A percentile compares a stretch with the other conserved stretches of the same genome.
Conservation (phyloP, 2,113 vertebrate genomes). For the Pituophis catenifer region DNA sequence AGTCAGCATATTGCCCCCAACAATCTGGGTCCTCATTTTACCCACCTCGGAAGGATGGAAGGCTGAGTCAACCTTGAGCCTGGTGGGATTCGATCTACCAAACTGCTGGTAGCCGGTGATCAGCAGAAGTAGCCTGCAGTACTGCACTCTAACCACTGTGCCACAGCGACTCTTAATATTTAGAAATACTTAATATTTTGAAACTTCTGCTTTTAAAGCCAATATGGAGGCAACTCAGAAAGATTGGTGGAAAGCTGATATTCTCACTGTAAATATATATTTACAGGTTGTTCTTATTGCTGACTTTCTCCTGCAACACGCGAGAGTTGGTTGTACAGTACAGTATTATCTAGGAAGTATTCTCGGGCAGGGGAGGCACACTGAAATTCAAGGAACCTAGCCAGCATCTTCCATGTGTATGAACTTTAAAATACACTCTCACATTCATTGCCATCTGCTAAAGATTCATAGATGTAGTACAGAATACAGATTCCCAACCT, state of each 20-base stretch:
- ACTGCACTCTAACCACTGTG: no score
- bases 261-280: not conserved
- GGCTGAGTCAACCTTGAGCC: no score
- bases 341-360: not conserved
- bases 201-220: not conserved
- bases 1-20: no score
- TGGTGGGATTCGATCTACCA: no score
- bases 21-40: no score
- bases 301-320: not conserved
- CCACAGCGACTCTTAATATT: no score
- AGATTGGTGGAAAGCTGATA: not conserved
- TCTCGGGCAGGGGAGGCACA: rapidly evolving
- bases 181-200: not conserved
- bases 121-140: no score
- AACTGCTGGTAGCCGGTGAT: no score
- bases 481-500: not conserved
- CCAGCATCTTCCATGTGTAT: not conserved
- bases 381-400: not conserved
- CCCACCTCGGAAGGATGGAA: no score
- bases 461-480: not conserved
- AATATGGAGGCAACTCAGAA: not conserved
- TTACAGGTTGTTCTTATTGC: not conserved
- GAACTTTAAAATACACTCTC: not conserved
- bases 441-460: not conserved
- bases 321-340: not conserved